Percentiles rank a stretch among this genome's conserved stretches.
Evolutionary conservation across 1,140 invertebrate genomes (phyloP).

Genomic region (Drusus annulatus): DNA sequence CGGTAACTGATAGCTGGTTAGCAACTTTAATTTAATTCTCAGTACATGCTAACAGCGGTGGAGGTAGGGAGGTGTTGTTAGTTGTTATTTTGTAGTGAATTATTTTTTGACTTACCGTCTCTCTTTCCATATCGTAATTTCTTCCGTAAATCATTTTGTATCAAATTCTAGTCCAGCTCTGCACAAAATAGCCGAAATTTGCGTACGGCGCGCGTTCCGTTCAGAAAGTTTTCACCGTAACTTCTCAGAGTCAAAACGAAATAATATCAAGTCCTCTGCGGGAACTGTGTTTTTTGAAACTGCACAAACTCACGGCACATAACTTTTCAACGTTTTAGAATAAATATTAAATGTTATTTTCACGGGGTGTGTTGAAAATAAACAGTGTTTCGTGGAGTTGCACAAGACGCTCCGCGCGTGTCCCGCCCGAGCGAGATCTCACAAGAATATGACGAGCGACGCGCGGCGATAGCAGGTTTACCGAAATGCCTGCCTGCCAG

Average conservation of each 20-base stretch:
- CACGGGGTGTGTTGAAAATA: conserved; percentile 21
- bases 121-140: conserved; percentile 56
- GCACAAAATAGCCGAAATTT: conserved; percentile 42
- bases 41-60: too few species aligned
- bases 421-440: conserved; percentile 10
- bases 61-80: too few species aligned
- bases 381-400: conserved; percentile 11
- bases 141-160: conserved; percentile 56
- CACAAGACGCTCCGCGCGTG: conserved; percentile 11
- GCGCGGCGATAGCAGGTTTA: conserved; percentile 37
- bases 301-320: conserved; percentile 47
- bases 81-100: too few species aligned
- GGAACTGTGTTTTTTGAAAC: conserved; percentile 4
- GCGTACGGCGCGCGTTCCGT: conserved; percentile 2
- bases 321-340: conserved; percentile 26
- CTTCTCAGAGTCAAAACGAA: conserved; percentile 31
- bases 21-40: too few species aligned
- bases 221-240: conserved; percentile 36
- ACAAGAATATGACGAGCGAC: conserved; percentile 37
- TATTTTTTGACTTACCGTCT: conserved; percentile 49
- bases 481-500: conserved; percentile 34
- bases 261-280: conserved; percentile 4
- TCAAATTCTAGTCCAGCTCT: conserved; percentile 14
- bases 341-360: conserved; percentile 6
- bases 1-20: too few species aligned